Base-by-base conservation (phyloP, 2,113 vertebrate genomes). In the Trachemys scripta region DNA sequence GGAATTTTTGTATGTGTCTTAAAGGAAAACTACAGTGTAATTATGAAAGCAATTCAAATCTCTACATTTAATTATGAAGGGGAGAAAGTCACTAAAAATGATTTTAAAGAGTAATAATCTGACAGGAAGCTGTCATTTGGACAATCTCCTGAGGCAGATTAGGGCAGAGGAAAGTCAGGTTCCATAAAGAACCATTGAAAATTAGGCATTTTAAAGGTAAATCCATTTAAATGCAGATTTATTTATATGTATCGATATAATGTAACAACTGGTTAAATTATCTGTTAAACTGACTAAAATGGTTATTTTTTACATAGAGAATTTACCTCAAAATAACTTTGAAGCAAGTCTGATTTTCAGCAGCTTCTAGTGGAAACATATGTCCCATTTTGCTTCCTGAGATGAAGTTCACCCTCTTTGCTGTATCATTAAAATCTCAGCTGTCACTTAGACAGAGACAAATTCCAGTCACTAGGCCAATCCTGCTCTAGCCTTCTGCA, bases 1-100 rank as follows among this genome's bases (percentile, higher is more conserved):
- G 92, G 89, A 97, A 95, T 92, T 93, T 96, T 91, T 93, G 38
- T 84, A 80, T 90, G 54, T 96, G 89, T 95, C 90, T 96, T 96
- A 87, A 78, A 95, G 95, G 85, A 97, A 98, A 96, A 97, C 38
- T 62, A 92, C 38, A 57, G 93, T 45, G 93, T 95, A 95, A 98
- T 95, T 95, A 96, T 90, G 94, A 94, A 96, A 96, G 97, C 91
- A 95, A 91, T 92, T 89, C 96, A 96, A 96, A 97, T 97, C 92
- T 72, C 93, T 95, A 96, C 85, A 49, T 88, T 90, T 84, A 97
- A 86, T 96, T 97, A 96, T 49, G 47, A 87, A 93, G 90, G 89
- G 91, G 84, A 45, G 84, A 94, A 92, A 97, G 96, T 87, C 97
- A 79, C 82, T 54, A 89, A 85, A 83, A 97, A 96, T 94, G 80